These are phyloP conservation scores for Drosophila sproati DNA, from an alignment of 1,140 invertebrate species.

Conservation along the genomic window DNA sequence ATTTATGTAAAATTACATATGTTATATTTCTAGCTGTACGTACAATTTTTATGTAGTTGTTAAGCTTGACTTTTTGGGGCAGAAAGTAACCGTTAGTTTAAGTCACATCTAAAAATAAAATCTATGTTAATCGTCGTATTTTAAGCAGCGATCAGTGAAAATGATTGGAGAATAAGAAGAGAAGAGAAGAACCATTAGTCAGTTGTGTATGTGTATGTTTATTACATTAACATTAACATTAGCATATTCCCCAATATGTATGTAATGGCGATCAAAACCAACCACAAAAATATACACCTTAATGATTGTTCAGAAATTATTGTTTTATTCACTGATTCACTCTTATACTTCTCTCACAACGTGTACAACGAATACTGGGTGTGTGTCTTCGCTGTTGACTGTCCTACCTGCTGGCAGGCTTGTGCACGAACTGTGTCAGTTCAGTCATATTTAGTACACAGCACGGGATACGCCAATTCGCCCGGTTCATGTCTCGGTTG, in stretches of 20 bases:
- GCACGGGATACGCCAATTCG: background rate
- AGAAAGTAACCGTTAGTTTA: constrained; percentile 44
- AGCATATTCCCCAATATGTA: constrained; percentile 6
- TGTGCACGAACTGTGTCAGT: background rate
- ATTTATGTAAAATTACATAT: constrained; percentile 18
- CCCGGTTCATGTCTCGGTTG: background rate
- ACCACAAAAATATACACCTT: constrained; percentile 52
- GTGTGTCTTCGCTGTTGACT: background rate
- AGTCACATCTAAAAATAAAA: constrained; percentile 5
- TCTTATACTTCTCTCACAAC: constrained; percentile 12
- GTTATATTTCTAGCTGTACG: constrained; percentile 43
- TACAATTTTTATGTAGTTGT: constrained; percentile 53
- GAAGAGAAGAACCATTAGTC: constrained; percentile 43
- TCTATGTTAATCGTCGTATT: background rate
- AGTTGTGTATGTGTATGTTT: constrained; percentile 29
- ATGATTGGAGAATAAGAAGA: background rate
- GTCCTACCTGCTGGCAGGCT: background rate
- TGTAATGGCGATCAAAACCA: constrained; percentile 6
- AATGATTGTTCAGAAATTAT: constrained; percentile 37
- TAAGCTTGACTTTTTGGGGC: constrained; percentile 36
- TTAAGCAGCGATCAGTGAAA: constrained; percentile 23
- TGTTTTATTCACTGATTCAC: background rate
- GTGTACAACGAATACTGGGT: background rate
- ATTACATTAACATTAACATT: constrained; percentile 12
- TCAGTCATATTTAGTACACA: constrained; percentile 7